Conservation (phyloP, 92 coral and sea anemone genomes). For the Porites evermanni region DNA sequence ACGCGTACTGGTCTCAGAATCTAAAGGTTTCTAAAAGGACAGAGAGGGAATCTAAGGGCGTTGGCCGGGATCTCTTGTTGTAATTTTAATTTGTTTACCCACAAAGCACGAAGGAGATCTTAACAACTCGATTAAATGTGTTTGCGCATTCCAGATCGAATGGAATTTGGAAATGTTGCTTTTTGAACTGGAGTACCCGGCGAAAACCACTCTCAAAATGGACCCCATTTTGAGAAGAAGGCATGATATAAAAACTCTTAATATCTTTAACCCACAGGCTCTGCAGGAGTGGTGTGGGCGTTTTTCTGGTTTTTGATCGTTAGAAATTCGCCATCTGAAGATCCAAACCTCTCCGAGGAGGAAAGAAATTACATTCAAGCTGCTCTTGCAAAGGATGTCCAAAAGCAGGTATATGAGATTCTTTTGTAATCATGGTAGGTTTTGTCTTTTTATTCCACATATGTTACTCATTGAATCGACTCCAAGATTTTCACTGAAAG, state of each 20-base stretch:
- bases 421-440: neutral
- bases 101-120: no score
- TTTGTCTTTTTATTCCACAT: neutral
- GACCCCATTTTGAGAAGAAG: neutral
- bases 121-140: no score
- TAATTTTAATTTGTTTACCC: no score
- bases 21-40: no score
- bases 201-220: neutral
- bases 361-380: slow-evolving; percentile 82
- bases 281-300: slow-evolving; percentile 83
- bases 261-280: slow-evolving; percentile 49
- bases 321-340: slow-evolving; percentile 88
- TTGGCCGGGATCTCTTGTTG: no score
- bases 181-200: neutral
- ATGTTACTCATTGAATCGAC: no score
- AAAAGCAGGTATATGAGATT: slow-evolving; percentile 13
- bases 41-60: no score
- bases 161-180: no score
- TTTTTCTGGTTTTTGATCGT: slow-evolving; percentile 87
- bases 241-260: no score
- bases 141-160: no score
- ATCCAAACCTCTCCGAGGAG: slow-evolving; percentile 74
- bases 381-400: slow-evolving; percentile 56
- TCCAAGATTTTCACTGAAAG: no score
- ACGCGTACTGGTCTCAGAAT: no score